Base-by-base conservation (phyloP, 2,113 vertebrate genomes). In the Pachypanchax playfairii region DNA sequence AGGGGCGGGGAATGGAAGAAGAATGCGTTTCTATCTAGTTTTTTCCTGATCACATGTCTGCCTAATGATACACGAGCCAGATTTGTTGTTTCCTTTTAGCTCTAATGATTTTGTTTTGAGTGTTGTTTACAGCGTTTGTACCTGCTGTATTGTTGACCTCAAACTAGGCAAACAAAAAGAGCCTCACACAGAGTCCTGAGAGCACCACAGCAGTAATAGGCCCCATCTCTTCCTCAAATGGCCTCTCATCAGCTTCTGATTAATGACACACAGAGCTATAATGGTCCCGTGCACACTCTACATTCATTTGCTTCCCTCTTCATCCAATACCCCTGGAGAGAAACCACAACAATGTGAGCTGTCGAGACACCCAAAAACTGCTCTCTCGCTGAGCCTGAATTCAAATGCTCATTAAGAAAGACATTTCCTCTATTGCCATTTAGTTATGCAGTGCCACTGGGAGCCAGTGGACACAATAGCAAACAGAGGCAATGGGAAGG, bases 201-300 rank as follows among this genome's bases (percentile, higher is more conserved):
- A 83, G 83, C 62, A 35, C 69, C 39, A 21, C 73, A 24, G 74
- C 65, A 41, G 75, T 80, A 84, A 87, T 73, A 67, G 78, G 65
- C 67, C 66, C 76, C 82, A 71, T 79, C 77, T 76, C 73, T 70
- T 60, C 73, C 61, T 52, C 83, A 75, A 77, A 81, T 83, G 67
- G 73, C 74, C 75, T 79, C 87, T 85, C 83, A 84, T 89, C 84
- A 87, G 66, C 64, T 1, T 11, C 87, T 89, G 88, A 90, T 87
- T 90, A 87, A 88, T 85, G 79, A 75, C 73, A 86, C 78, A 79
- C 73, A 60, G 53, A 66, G 72, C 55, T 67, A 36, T 85, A 80
- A 86, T 88, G 82, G 84, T 70, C 71, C 67, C 13, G 71, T 33
- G 1, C 41, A 54, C 70, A 72, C 76, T 70, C 79, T 65, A 68